These are phyloP conservation scores for Rhabdophis nuchalis DNA, from an alignment of 2,797 vertebrate genomes.

Conservation along the genomic window DNA sequence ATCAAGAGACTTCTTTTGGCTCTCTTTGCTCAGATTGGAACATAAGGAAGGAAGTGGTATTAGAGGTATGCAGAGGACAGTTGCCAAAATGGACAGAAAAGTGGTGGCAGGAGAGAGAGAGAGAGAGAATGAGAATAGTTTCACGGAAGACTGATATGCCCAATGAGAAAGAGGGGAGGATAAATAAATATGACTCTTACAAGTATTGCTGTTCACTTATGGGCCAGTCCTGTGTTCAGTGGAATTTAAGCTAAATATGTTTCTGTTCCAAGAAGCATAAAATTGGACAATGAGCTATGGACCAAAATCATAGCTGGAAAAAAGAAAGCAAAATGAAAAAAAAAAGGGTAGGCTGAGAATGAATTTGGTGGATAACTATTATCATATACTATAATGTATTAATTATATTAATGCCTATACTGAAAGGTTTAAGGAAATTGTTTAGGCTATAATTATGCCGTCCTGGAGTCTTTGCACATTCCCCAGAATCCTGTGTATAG, in stretches of 20 bases:
- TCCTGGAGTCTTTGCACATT: background rate
- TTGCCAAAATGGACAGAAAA: conserved; percentile 13
- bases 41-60: conserved; percentile 26
- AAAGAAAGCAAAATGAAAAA: background rate
- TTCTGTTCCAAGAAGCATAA: background rate
- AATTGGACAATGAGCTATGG: background rate
- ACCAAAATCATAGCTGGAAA: background rate
- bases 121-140: background rate
- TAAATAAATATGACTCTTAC: background rate
- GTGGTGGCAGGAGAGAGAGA: background rate
- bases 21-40: background rate
- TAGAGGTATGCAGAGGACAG: conserved; percentile 7
- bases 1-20: conserved; percentile 22
- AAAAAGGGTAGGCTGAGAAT: background rate
- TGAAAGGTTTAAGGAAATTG: background rate
- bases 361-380: background rate
- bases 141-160: background rate
- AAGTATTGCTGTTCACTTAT: background rate
- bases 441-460: background rate
- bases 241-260: background rate
- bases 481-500: background rate
- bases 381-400: background rate
- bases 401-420: background rate
- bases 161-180: background rate
- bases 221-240: background rate